phyloP scores from a whole-genome alignment of 2,888 invertebrate species.

The Lasioglossum leucozonium region DNA sequence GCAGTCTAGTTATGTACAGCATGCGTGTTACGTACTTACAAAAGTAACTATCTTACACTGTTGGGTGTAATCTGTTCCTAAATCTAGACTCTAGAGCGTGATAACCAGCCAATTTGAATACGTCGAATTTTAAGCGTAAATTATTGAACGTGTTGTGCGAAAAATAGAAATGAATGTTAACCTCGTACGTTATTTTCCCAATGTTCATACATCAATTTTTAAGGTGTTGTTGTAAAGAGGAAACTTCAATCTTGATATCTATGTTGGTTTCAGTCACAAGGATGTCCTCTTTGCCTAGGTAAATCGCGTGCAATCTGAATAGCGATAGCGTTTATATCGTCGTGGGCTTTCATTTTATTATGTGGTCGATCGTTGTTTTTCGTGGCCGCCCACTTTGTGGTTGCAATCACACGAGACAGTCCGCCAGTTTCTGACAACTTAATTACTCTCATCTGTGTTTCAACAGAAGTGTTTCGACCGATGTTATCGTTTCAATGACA shows the following conservation, averaged over 20 bases:
- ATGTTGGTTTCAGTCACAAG: too few relatives aligned
- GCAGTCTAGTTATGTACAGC: neutral
- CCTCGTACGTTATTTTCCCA: too few relatives aligned
- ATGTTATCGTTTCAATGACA: neutral
- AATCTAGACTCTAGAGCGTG: neutral
- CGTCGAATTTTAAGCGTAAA: neutral
- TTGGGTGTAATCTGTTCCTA: neutral
- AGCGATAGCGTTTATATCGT: neutral
- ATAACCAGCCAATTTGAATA: neutral
- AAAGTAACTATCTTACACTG: neutral
- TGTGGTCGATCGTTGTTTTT: neutral
- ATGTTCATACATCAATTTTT: too few relatives aligned
- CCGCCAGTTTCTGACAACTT: slow-evolving; percentile 1
- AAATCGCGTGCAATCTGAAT: neutral
- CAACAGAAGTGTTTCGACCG: neutral
- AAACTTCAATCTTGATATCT: too few relatives aligned
- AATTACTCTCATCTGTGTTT: neutral
- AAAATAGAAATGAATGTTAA: too few relatives aligned
- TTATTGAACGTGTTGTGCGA: neutral
- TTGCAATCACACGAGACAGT: neutral
- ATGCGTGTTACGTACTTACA: neutral
- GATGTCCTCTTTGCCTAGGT: neutral
- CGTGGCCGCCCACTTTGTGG: neutral
- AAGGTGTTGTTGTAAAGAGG: too few relatives aligned
- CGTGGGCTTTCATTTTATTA: neutral